Conservation (phyloP, 53 echinoderm and acorn worm species). For the Glandiceps talaboti region DNA sequence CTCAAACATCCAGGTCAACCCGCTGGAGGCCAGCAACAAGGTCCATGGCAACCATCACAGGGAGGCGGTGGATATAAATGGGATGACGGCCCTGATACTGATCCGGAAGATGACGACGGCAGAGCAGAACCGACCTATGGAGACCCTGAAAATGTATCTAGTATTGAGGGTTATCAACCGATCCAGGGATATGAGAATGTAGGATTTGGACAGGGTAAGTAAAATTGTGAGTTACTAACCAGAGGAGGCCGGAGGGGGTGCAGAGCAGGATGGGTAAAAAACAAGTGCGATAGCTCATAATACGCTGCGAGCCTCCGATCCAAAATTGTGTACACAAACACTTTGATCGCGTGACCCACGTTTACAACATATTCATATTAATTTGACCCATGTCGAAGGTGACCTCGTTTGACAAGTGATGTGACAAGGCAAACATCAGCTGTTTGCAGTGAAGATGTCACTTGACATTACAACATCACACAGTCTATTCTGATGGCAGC, state of each 20-base stretch:
- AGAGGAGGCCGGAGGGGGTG: neutral
- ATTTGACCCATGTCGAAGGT: too few relatives aligned
- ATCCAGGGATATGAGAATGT: constrained; percentile 33
- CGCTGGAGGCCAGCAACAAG: neutral
- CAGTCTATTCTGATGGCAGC: too few relatives aligned
- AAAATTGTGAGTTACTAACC: neutral
- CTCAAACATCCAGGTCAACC: neutral
- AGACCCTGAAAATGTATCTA: neutral
- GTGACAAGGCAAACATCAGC: too few relatives aligned
- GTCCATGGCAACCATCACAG: neutral
- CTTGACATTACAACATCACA: too few relatives aligned
- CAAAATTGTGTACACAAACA: too few relatives aligned
- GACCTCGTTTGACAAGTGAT: too few relatives aligned
- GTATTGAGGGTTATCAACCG: constrained; percentile 6
- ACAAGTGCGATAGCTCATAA: too few relatives aligned
- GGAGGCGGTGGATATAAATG: constrained; percentile 22
- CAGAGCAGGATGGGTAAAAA: too few relatives aligned
- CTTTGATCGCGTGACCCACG: too few relatives aligned
- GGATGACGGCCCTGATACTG: constrained; percentile 39
- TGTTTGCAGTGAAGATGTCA: too few relatives aligned
- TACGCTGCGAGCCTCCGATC: too few relatives aligned
- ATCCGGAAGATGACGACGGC: constrained; percentile 33
- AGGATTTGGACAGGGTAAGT: constrained; percentile 21
- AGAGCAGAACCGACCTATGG: neutral
- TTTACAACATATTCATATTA: too few relatives aligned